Base-by-base conservation (phyloP, 2,888 invertebrate species). In the Dioctria rufipes region DNA sequence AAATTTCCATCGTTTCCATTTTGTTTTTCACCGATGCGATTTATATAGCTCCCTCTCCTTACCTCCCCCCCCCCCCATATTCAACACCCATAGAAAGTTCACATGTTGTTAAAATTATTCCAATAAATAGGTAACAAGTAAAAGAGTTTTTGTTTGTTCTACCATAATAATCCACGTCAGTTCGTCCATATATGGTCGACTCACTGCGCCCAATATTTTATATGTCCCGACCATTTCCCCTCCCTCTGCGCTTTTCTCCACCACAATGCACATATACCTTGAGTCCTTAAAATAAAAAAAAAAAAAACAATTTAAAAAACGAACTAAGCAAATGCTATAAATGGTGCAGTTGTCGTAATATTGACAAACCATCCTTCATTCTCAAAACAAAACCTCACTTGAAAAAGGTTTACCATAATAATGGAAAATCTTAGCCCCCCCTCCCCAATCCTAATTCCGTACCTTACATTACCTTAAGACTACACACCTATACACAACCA, bases 351-450 rank as follows among this genome's bases (percentile, higher is more conserved):
- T 77, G 61, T 77, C 63, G 63, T 63, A 77, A 77, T 77, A 77
- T 77, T 77, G 77, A 77, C 77, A 77, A 77, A 77, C 77, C 61
- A 77, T 77, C 46, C 63, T 77, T 77, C 77, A 63, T 77, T 61
- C 63, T 49, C 39, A 63, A 77, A 77, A 61, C 61, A 77, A 77
- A 77, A 61, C 63, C 63, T 77, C 63, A 63, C 39, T 77, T 11
- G 77, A 77, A 63, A 63, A 61, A 61, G 43, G 42, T 5, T n/a
- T 66, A 42, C 8, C 40, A 66, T 25, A 66, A 65, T 65, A 37
- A 65, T 37, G 65, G 40, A 40, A 40, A 65, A 66, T 61, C 61
- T 37, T 39, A 58, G 11, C n/a, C 61, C 25, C 51, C 54, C 73
- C 73, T 51, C 25, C 5, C 4, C 69, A 6, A 13, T 13, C 40